Conservation (phyloP, 1,140 invertebrate genomes). For the Potamilus streckersoni region DNA sequence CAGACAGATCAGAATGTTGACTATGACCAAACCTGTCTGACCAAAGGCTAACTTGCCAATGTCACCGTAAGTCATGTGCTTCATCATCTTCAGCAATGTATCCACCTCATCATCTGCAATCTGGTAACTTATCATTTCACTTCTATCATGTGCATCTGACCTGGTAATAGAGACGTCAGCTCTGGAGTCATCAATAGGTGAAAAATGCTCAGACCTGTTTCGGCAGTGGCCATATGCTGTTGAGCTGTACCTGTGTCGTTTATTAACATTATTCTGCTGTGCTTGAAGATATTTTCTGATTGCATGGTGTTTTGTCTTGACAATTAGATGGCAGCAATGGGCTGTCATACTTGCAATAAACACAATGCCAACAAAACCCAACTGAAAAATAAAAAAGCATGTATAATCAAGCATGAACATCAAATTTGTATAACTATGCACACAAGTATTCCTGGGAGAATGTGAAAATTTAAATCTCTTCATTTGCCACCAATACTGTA, state of each 20-base stretch:
- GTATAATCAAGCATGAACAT: neutral
- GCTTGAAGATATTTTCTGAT: slow-evolving; percentile 38
- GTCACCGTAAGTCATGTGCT: slow-evolving; percentile 60
- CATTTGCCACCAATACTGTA: neutral
- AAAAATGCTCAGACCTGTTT: neutral
- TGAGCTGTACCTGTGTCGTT: neutral
- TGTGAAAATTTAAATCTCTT: neutral
- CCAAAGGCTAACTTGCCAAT: slow-evolving; percentile 56
- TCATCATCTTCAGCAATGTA: slow-evolving; percentile 18
- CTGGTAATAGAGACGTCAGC: neutral
- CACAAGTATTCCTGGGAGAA: neutral
- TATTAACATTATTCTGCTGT: neutral
- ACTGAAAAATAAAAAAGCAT: slow-evolving; percentile 45
- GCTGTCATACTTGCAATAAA: slow-evolving; percentile 59
- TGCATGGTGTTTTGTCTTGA: slow-evolving; percentile 62
- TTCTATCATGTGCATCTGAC: slow-evolving; percentile 10
- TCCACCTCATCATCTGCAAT: neutral
- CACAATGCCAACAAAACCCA: slow-evolving; percentile 52
- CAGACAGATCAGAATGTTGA: slow-evolving; percentile 55
- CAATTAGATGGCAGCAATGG: slow-evolving; percentile 64
- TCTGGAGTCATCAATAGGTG: neutral
- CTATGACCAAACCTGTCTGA: slow-evolving; percentile 46
- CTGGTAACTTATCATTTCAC: neutral
- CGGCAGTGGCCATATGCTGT: slow-evolving; percentile 1
- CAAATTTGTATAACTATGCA: neutral